Conservation (phyloP, 2,888 invertebrate genomes). For the Ophion obscuratus region DNA sequence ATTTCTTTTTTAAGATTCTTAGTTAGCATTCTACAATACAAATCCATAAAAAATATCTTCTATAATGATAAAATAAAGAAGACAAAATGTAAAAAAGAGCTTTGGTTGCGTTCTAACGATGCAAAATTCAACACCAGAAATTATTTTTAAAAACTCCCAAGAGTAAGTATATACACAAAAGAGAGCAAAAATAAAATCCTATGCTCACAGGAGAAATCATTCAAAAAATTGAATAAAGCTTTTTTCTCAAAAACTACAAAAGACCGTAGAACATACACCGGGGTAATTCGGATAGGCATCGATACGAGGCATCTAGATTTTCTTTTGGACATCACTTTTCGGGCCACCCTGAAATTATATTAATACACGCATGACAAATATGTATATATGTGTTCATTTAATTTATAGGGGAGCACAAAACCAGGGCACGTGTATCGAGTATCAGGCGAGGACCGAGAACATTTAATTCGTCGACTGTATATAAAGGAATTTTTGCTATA, state of each 20-base stretch:
- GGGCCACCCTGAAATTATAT: background rate
- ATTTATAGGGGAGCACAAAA: conserved; percentile 10
- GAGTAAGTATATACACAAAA: background rate
- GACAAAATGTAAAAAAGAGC: too few species aligned
- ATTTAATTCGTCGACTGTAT: conserved; percentile 27
- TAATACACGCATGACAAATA: background rate
- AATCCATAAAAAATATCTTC: too few species aligned
- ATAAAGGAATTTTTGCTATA: background rate
- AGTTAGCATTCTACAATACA: too few species aligned
- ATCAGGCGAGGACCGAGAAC: conserved; percentile 24
- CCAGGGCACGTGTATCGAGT: conserved; percentile 26
- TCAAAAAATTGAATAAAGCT: background rate
- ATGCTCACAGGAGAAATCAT: background rate
- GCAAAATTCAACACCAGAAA: too few species aligned
- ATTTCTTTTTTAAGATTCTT: too few species aligned
- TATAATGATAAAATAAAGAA: too few species aligned
- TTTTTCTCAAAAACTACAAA: background rate
- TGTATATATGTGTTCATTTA: background rate
- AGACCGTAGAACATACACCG: background rate
- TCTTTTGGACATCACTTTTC: background rate
- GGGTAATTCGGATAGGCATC: background rate
- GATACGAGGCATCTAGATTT: background rate
- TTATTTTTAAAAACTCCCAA: background rate
- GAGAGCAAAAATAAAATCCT: background rate
- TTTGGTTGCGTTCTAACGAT: too few species aligned